Conservation (phyloP, 2,888 invertebrate genomes). For the Podotricha telesiphe region DNA sequence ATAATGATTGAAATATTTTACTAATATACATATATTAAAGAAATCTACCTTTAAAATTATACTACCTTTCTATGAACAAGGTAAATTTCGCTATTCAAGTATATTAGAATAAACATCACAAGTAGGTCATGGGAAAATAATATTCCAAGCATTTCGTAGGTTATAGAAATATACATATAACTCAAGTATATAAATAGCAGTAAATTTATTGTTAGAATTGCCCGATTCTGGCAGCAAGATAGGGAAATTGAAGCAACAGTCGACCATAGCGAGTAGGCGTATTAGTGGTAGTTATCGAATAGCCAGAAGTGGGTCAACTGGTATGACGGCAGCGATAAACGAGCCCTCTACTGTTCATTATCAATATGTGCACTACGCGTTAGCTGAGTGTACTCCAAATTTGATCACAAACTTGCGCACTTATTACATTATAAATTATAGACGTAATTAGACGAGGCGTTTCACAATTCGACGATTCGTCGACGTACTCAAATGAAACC, state of each 20-base stretch:
- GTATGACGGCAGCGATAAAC: conserved; percentile 79
- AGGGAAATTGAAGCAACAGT: conserved; percentile 57
- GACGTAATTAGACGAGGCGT: background rate
- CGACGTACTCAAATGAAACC: background rate
- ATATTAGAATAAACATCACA: conserved; percentile 5
- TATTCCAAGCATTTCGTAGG: conserved; percentile 39
- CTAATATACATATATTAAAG: background rate
- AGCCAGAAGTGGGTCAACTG: conserved; percentile 76
- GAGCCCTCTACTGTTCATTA: conserved; percentile 72
- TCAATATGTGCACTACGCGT: conserved; percentile 64
- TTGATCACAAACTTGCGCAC: conserved; percentile 19
- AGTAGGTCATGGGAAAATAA: conserved; percentile 5
- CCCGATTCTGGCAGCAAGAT: conserved; percentile 34
- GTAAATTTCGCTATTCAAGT: conserved; percentile 3
- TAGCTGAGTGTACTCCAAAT: conserved; percentile 40
- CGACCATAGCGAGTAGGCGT: conserved; percentile 63
- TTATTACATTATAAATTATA: background rate
- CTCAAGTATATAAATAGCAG: conserved; percentile 33
- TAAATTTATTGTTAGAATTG: conserved; percentile 46
- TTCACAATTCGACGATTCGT: background rate
- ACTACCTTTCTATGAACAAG: background rate
- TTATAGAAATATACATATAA: conserved; percentile 40
- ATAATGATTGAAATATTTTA: background rate
- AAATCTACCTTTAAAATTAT: no score
- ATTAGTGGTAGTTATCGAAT: conserved; percentile 72